phyloP scores from a whole-genome alignment of 1,140 invertebrate genomes.

The Rhagoletis pomonella region DNA sequence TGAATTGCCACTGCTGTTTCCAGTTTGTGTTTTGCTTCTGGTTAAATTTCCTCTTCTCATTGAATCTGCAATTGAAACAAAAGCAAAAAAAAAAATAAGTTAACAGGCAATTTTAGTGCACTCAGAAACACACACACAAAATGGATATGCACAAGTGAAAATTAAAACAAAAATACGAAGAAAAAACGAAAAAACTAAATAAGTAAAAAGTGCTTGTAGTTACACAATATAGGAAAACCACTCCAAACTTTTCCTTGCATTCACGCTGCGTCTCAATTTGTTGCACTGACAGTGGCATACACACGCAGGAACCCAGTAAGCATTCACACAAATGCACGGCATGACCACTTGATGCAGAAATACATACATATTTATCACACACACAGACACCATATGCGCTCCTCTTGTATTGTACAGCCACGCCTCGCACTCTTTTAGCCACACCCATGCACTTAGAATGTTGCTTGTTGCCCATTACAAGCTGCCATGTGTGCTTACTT shows the following conservation, averaged over 20 bases:
- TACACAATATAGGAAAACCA: conserved; percentile 4
- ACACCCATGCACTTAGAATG: conserved; percentile 33
- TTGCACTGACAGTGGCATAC: conserved; percentile 23
- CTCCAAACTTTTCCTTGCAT: conserved; percentile 34
- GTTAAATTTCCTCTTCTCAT: neutral
- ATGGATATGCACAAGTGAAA: conserved; percentile 23
- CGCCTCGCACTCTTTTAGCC: conserved; percentile 5
- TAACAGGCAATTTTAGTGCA: conserved; percentile 32
- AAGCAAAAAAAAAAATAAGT: neutral
- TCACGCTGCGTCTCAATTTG: conserved; percentile 49
- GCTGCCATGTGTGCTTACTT: conserved; percentile 33
- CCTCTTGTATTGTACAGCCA: neutral
- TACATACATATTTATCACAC: neutral
- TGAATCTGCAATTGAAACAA: conserved; percentile 33
- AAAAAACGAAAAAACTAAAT: neutral
- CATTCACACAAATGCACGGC: neutral
- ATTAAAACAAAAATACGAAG: conserved; percentile 18
- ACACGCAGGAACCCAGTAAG: neutral
- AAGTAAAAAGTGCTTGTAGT: conserved; percentile 1
- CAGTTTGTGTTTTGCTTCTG: neutral
- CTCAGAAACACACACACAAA: neutral
- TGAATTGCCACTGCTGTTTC: neutral
- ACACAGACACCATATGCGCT: neutral
- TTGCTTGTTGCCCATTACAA: conserved; percentile 26
- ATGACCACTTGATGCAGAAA: neutral